Evolutionary conservation across 2,888 invertebrate genomes (phyloP), one percentile per base, ranked within the genome.

Genomic region (Thelaira solivaga): DNA sequence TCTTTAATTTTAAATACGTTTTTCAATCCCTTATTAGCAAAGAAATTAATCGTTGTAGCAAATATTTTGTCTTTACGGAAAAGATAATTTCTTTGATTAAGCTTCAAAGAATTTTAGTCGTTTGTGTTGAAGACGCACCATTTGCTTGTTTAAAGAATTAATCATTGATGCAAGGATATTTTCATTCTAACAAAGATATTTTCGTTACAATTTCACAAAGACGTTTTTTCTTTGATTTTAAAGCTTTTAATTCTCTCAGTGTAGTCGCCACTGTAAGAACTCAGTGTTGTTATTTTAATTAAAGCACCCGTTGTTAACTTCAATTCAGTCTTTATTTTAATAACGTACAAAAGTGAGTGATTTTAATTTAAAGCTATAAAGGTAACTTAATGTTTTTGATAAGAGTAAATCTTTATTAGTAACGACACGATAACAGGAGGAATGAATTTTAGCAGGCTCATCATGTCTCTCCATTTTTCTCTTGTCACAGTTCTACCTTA

Each of bases 71-170:
- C 45, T 45, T 45, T 45, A 45, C 45, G 45, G 22, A 45, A 45
- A 45, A 45, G 20, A 47, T 47, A 47, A 26, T 47, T 26, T 47
- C 47, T 47, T 47, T n/a, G 47, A 47, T 47, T 47, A 47, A 47
- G 47, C 47, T 47, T 47, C 47, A 47, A 47, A 47, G 47, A 47
- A 47, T 47, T 47, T 24, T 47, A 47, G 47, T 47, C 47, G 47
- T 47, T 47, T 47, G 26, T 26, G 47, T 47, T 47, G 47, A 47
- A 47, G 47, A 47, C 47, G 47, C 47, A 26, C 47, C 47, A 47
- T 53, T 34, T 53, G 34, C 53, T 53, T 53, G 53, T 53, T 53
- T 53, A 34, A 53, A 53, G 39, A 39, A 39, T 39, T 6, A 39
- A 39, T 39, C 39, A 39, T 39, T 39, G 39, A 39, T 39, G 39